Percentiles rank a stretch among this genome's conserved stretches.
phyloP scores from a whole-genome alignment of 2,888 invertebrate genomes.

The Ormyrus rosae region DNA sequence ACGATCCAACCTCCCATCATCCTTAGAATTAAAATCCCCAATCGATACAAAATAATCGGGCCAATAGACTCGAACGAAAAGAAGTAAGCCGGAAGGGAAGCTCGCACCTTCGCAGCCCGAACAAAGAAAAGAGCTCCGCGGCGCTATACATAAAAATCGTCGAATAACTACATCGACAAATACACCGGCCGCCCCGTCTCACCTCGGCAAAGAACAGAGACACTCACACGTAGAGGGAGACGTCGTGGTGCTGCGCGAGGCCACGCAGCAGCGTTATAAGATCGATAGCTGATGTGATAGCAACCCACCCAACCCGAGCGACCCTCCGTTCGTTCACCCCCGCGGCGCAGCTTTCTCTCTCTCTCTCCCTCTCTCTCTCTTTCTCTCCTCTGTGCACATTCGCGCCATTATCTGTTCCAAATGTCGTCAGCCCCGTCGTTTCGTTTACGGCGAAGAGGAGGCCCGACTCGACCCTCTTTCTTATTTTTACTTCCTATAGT shows the following conservation, averaged over 20 bases:
- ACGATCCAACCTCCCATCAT: background rate
- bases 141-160: conserved; percentile 32
- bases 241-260: conserved; percentile 51
- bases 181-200: background rate
- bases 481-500: background rate
- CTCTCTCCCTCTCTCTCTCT: conserved; percentile 23
- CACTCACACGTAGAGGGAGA: conserved; percentile 23
- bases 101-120: background rate
- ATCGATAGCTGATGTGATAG: conserved; percentile 76
- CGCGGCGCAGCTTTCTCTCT: conserved; percentile 62
- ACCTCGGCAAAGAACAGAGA: background rate
- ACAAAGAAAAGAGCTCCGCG: conserved; percentile 22
- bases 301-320: conserved; percentile 67
- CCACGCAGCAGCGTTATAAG: conserved; percentile 73
- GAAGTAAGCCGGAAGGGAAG: conserved; percentile 1
- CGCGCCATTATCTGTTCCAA: conserved; percentile 76
- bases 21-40: background rate
- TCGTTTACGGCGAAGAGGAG: conserved; percentile 69
- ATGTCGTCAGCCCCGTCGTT: conserved; percentile 73
- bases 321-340: conserved; percentile 75
- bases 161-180: conserved; percentile 40
- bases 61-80: background rate
- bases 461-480: conserved; percentile 48
- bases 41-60: conserved; percentile 5
- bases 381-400: conserved; percentile 63